These are phyloP conservation scores for Drosophila mayaguana DNA, from an alignment of 2,888 invertebrate species.

Conservation along the genomic window DNA sequence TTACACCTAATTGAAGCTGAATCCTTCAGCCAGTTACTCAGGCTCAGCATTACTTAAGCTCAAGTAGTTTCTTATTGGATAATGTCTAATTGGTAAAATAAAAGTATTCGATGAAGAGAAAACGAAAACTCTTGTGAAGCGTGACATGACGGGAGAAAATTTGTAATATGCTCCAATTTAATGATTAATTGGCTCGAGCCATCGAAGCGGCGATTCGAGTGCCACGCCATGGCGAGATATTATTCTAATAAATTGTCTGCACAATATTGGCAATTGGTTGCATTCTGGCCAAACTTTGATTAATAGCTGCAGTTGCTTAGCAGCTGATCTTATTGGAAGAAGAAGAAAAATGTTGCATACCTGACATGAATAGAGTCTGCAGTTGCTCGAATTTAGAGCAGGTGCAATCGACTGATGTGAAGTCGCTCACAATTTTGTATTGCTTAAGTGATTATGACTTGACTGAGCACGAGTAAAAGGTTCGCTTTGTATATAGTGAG, in stretches of 20 bases:
- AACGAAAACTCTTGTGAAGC: not conserved
- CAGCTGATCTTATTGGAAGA: not conserved
- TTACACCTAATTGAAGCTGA: too few species aligned
- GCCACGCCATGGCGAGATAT: not conserved
- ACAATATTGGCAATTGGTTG: not conserved
- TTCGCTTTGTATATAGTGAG: not conserved
- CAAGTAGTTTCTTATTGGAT: not conserved
- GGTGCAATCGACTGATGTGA: too few species aligned
- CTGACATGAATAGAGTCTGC: not conserved
- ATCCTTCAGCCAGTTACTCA: not conserved
- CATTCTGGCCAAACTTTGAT: not conserved
- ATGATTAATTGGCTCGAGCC: constrained; percentile 2
- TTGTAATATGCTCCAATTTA: not conserved
- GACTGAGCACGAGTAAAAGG: not conserved
- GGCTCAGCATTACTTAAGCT: not conserved
- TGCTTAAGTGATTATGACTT: not conserved
- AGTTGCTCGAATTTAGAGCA: too few species aligned
- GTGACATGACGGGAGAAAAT: not conserved
- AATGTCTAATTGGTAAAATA: too few species aligned
- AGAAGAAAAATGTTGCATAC: not conserved
- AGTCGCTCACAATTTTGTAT: not conserved
- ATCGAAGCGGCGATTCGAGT: not conserved
- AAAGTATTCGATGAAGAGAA: not conserved
- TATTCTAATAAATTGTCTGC: not conserved
- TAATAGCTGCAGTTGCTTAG: not conserved